These are phyloP conservation scores for Aegypius monachus DNA, from an alignment of 2,113 vertebrate genomes.

Conservation along the genomic window DNA sequence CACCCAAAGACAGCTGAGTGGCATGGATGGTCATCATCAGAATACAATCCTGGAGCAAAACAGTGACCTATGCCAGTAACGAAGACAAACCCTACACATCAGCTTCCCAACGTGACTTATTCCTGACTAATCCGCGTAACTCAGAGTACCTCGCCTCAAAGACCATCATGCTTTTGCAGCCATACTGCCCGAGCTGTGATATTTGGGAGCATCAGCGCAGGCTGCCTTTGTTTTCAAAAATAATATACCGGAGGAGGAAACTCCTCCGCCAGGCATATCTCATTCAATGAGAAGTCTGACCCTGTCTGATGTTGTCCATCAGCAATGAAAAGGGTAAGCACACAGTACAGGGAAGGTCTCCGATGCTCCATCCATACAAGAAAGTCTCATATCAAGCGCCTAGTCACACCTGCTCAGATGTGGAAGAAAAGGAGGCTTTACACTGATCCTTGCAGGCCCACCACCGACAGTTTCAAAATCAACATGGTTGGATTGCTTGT, in stretches of 20 bases:
- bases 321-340: not conserved
- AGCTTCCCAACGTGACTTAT: not conserved
- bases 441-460: not conserved
- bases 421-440: not conserved
- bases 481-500: not conserved
- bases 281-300: not conserved
- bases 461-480: not conserved
- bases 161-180: not conserved
- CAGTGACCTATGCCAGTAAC: accelerated
- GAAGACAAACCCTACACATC: not conserved
- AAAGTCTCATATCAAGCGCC: not conserved
- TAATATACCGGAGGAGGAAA: not conserved
- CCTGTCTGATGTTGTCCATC: not conserved
- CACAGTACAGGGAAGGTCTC: not conserved
- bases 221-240: not conserved
- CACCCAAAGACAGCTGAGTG: not conserved
- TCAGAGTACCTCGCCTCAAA: not conserved
- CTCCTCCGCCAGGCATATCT: not conserved
- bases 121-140: accelerated
- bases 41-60: not conserved
- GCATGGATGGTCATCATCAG: not conserved
- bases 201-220: not conserved
- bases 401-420: not conserved
- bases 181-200: not conserved
- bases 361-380: not conserved